These are phyloP conservation scores for Dysidea cf. avara DNA, from an alignment of 37 sponge, comb jelly and placozoan genomes.

Conservation along the genomic window DNA sequence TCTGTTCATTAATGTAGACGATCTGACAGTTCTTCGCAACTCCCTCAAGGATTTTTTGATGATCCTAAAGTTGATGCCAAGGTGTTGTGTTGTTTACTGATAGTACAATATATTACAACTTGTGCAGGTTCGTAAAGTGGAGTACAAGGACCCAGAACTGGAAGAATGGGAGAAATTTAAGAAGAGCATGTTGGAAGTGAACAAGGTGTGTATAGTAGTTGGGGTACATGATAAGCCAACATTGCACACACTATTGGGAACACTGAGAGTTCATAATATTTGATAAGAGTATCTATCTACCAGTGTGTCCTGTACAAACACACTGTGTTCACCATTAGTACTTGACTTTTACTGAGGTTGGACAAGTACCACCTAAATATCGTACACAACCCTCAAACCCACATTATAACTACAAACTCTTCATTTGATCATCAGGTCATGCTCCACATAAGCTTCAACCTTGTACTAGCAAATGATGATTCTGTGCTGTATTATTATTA, in stretches of 20 bases:
- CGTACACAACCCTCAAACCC: too few species aligned
- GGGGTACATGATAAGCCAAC: background rate
- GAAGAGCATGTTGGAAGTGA: slow-evolving; percentile 76
- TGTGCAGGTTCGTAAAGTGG: slow-evolving; percentile 67
- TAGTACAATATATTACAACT: background rate
- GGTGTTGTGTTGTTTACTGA: slow-evolving; percentile 9
- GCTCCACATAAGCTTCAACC: too few species aligned
- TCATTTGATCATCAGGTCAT: too few species aligned
- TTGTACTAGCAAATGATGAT: too few species aligned
- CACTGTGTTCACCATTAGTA: too few species aligned
- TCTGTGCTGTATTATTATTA: too few species aligned
- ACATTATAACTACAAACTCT: too few species aligned
- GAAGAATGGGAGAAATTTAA: slow-evolving; percentile 92
- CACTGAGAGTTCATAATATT: slow-evolving; percentile 11
- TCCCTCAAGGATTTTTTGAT: slow-evolving; percentile 96
- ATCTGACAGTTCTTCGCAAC: background rate
- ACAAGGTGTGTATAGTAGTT: slow-evolving; percentile 42
- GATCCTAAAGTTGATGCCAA: slow-evolving; percentile 90
- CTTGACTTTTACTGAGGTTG: too few species aligned
- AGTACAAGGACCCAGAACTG: slow-evolving; percentile 71
- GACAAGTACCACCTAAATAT: too few species aligned
- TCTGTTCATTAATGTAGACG: background rate
- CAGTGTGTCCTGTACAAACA: too few species aligned
- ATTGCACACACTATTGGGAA: slow-evolving; percentile 21
- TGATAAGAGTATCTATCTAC: background rate